phyloP scores from a whole-genome alignment of 2,797 vertebrate species.

The Picus viridis region DNA sequence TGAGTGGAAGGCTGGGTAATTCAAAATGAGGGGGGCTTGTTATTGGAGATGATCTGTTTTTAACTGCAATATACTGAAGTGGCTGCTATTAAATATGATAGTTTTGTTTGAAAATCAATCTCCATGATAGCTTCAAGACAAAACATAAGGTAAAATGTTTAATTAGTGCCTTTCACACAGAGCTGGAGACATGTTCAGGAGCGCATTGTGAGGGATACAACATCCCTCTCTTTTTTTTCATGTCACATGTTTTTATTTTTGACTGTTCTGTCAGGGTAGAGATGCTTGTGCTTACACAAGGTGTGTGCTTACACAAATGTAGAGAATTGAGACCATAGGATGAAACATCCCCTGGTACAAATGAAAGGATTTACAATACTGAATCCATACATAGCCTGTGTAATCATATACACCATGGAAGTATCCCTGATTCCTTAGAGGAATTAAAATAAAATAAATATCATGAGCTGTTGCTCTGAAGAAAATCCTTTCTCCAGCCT shows the following conservation, averaged over 20 bases:
- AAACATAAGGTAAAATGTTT: background rate
- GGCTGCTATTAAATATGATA: background rate
- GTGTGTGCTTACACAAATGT: background rate
- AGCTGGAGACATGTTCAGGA: background rate
- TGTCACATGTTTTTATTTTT: background rate
- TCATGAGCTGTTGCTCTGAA: background rate
- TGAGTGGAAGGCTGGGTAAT: background rate
- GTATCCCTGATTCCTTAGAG: background rate
- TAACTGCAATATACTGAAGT: background rate
- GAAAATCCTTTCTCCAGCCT: background rate
- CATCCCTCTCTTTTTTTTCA: background rate
- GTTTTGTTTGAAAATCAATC: background rate
- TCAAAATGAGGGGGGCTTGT: background rate
- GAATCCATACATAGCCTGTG: background rate
- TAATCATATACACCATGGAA: background rate
- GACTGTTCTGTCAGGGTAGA: background rate
- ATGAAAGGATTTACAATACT: background rate
- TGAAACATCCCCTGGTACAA: background rate
- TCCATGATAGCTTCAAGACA: background rate
- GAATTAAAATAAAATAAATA: background rate
- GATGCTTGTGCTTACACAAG: background rate
- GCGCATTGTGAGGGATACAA: background rate
- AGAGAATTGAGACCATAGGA: background rate
- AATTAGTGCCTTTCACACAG: background rate
- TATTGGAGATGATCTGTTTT: background rate